Percentiles rank a stretch among this genome's conserved stretches.
Evolutionary conservation across 2,797 vertebrate species (phyloP).

Genomic region (Parotocinclus haroldoi): DNA sequence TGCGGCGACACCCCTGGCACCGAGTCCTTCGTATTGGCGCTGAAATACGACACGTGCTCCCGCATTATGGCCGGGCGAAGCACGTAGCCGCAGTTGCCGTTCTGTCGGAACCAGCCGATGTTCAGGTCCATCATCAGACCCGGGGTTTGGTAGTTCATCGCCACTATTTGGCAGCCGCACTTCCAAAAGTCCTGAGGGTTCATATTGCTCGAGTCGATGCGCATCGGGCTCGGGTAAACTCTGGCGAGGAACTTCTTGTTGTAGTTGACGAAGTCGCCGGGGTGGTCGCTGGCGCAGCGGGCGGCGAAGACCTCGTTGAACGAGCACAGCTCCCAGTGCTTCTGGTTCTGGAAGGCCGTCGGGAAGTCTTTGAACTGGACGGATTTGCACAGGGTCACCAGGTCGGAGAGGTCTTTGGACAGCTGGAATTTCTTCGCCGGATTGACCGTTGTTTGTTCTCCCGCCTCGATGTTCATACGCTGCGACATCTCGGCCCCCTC

Average conservation of each 20-base stretch:
- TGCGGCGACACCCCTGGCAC: slow-evolving; percentile 97
- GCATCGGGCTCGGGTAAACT: slow-evolving; percentile 95
- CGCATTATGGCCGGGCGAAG: slow-evolving; percentile 96
- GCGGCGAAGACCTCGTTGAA: slow-evolving; percentile 95
- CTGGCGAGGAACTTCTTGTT: slow-evolving; percentile 94
- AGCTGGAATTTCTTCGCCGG: slow-evolving; percentile 86
- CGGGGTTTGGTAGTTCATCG: slow-evolving; percentile 98
- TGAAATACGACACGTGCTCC: slow-evolving; percentile 96
- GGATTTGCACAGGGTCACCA: slow-evolving; percentile 94
- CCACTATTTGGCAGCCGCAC: slow-evolving; percentile 96
- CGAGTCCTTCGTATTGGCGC: slow-evolving; percentile 95
- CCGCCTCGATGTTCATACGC: slow-evolving; percentile 79
- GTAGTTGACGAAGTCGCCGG: slow-evolving; percentile 97
- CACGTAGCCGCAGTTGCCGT: slow-evolving; percentile 94
- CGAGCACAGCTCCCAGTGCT: slow-evolving; percentile 96
- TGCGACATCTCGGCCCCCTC: slow-evolving; percentile 97
- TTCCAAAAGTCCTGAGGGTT: slow-evolving; percentile 99
- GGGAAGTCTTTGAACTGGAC: slow-evolving; percentile 94
- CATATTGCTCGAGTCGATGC: slow-evolving; percentile 98
- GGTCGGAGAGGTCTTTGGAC: slow-evolving; percentile 92
- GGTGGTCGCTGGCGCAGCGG: slow-evolving; percentile 87
- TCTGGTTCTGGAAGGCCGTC: slow-evolving; percentile 90
- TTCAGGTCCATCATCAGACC: slow-evolving; percentile 99
- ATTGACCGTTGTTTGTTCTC: slow-evolving; percentile 74
- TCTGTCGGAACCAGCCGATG: slow-evolving; percentile 96